These are phyloP conservation scores for Lepas anatifera DNA, from an alignment of 2,888 invertebrate genomes.

Conservation along the genomic window DNA sequence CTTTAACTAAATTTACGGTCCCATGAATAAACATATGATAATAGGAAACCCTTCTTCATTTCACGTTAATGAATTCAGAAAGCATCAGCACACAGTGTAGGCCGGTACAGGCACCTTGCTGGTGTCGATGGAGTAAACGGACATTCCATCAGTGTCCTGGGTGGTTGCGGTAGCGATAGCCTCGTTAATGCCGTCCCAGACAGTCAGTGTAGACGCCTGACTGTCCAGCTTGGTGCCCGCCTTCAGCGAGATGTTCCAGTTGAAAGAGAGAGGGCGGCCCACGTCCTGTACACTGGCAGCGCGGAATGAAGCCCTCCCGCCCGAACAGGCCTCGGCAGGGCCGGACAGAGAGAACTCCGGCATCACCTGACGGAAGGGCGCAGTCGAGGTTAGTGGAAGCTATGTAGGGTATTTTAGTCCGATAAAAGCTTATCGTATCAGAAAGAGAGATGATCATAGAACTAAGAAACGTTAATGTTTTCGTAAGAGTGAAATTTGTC, in stretches of 20 bases:
- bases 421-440: too few relatives aligned
- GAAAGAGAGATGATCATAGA: too few relatives aligned
- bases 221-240: neutral
- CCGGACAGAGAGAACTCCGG: neutral
- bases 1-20: too few relatives aligned
- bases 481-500: too few relatives aligned
- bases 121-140: neutral
- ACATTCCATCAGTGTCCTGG: neutral
- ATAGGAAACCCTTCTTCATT: too few relatives aligned
- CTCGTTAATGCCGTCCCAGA: neutral
- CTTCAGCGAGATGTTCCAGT: neutral
- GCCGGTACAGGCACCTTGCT: too few relatives aligned
- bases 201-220: neutral
- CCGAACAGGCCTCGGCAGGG: neutral
- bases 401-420: too few relatives aligned
- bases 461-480: too few relatives aligned
- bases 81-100: too few relatives aligned
- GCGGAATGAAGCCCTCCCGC: neutral
- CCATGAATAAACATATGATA: too few relatives aligned
- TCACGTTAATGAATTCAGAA: too few relatives aligned
- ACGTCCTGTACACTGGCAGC: neutral
- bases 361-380: neutral
- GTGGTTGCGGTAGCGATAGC: neutral
- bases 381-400: too few relatives aligned
- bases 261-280: neutral